Evolutionary conservation across 2,888 invertebrate species (phyloP), one percentile per base, ranked within the genome.

Genomic region (Salpingus planirostris): DNA sequence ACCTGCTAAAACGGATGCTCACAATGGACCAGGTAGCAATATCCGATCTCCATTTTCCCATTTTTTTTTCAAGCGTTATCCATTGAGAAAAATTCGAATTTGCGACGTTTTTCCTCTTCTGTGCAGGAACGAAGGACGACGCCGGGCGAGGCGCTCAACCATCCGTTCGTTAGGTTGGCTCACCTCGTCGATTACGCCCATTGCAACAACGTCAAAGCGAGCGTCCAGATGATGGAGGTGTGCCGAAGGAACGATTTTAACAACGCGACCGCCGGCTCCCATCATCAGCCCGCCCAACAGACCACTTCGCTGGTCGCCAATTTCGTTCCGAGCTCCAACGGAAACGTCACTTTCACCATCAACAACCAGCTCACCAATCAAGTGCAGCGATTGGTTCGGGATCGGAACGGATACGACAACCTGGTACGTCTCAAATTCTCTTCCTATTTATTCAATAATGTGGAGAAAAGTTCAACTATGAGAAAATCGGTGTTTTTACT

Each of bases 171-270:
- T 24, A 85, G 88, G 21, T 70, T 96, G 43, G 86, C 89, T 1
- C 95, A 96, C 64, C 72, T 96, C 32, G 85, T 92, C 3, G 95
- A 96, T 65, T 96, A 93, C 67, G 91, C 92, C 8, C 93, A 95
- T 61, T 93, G 93, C 64, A 89, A 90, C 68, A 93, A 92, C 66
- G 93, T 95, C 13, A 95, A 96, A 66, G 90, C 93, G 12, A 91
- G 91, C 55, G 91, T 95, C 11, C 91, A 93, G 64, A 93, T 95
- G 86, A 96, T 96, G 95, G 95, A 96, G 70, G 78, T 78, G 53
- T 72, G 82, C 64, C 63, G 79, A 52, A 67, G 71, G 50, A 70
- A 60, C 59, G 64, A 67, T 40, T 64, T 63, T 49, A 63, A 59
- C 46, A 58, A 59, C 37, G 50, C 64, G 13, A 50, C 62, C 29